Evolutionary conservation across 2,113 vertebrate species (phyloP).

Genomic region (Zosterops lateralis): DNA sequence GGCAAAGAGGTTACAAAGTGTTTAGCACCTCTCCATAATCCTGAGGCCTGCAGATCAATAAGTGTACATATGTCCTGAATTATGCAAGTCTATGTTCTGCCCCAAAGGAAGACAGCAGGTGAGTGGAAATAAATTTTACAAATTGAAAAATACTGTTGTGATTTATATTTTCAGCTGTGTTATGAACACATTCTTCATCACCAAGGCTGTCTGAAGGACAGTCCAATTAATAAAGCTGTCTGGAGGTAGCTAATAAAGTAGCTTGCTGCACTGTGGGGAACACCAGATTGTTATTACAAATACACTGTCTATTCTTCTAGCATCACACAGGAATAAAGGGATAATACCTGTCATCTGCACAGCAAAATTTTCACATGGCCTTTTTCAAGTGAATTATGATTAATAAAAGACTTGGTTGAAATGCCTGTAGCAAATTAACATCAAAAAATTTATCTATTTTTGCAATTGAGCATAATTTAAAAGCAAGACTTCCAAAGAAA

Average conservation of each 20-base stretch:
- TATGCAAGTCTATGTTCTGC: not conserved
- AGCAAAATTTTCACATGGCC: not conserved
- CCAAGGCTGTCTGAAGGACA: slow-evolving; percentile 14
- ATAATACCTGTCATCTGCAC: not conserved
- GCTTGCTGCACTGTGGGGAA: not conserved
- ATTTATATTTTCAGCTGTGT: not conserved
- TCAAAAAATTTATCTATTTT: not conserved
- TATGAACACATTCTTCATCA: not conserved
- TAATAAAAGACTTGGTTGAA: not conserved
- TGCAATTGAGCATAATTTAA: not conserved
- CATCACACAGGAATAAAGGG: not conserved
- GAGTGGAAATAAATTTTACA: not conserved
- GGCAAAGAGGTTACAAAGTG: not conserved
- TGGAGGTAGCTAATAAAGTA: slow-evolving; percentile 2
- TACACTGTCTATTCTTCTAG: not conserved
- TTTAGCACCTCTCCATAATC: not conserved
- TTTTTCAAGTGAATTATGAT: slow-evolving; percentile 6
- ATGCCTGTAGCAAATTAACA: not conserved
- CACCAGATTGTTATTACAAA: not conserved
- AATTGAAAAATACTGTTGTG: not conserved
- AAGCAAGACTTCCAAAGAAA: not conserved
- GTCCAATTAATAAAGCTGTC: slow-evolving; percentile 17
- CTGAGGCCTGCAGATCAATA: not conserved
- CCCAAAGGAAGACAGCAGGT: not conserved
- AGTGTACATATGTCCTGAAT: not conserved